Percentiles rank a stretch among this genome's conserved stretches.
Conservation (phyloP, 2,888 invertebrate species). For the Andrena bucephala region DNA sequence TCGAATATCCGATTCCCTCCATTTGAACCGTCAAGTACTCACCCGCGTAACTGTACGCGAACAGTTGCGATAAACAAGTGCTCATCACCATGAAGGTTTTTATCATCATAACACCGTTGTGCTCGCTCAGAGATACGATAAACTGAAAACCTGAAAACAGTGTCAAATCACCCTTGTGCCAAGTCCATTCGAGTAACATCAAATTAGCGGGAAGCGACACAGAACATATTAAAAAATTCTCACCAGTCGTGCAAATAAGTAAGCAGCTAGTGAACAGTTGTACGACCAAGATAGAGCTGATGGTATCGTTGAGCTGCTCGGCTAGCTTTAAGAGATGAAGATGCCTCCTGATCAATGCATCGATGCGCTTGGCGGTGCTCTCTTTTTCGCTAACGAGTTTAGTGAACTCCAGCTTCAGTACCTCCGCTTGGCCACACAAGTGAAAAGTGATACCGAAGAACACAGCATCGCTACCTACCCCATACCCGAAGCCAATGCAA, state of each 20-base stretch:
- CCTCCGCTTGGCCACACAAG: constrained; percentile 79
- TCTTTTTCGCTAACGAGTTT: constrained; percentile 1
- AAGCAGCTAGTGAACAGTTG: constrained; percentile 27
- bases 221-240: not conserved
- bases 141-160: constrained; percentile 30
- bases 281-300: constrained; percentile 33
- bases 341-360: constrained; percentile 57
- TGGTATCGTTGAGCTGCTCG: constrained; percentile 56
- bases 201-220: no score
- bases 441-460: constrained; percentile 79
- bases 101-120: not conserved
- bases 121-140: constrained; percentile 7
- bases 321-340: constrained; percentile 56
- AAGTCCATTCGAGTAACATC: not conserved
- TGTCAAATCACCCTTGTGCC: not conserved
- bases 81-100: constrained; percentile 5
- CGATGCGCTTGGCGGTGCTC: not conserved
- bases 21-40: constrained; percentile 35
- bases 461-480: constrained; percentile 73
- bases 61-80: constrained; percentile 21
- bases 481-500: no score
- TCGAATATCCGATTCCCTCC: constrained; percentile 7
- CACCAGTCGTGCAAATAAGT: constrained; percentile 30
- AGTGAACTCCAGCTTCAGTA: constrained; percentile 62
- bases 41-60: constrained; percentile 35